Evolutionary conservation across 2,797 vertebrate species (phyloP), one percentile per base, ranked within the genome.

Genomic region (Urophycis tenuis): DNA sequence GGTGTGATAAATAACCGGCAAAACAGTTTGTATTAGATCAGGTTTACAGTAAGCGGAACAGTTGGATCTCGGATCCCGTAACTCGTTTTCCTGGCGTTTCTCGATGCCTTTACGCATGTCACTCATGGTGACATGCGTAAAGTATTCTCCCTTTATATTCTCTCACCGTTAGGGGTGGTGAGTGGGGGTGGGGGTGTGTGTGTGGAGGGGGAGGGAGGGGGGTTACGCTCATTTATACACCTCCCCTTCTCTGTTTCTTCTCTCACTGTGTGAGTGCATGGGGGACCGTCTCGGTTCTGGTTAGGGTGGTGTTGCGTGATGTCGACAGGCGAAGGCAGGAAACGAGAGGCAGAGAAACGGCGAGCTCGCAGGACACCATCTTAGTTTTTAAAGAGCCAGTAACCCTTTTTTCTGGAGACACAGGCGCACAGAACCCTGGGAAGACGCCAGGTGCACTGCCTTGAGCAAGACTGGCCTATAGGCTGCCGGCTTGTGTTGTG

Each of bases 301-400:
- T 82, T 88, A 85, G 45, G 15, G 45, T 49, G 45, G 45, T 35
- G 34, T 3, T 35, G 41, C 86, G 83, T 84, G 79, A 36, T 79
- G 76, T 82, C 86, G 84, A 80, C 87, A 92, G 92, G 90, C 89
- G n/a, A 41, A 49, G 45, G 45, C 45, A 92, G 92, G 93, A 92
- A 92, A 88, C 90, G 79, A 89, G 88, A 91, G 85, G 81, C 83
- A 85, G 73, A 83, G 74, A 82, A 83, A 85, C 89, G 87, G 91
- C 92, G 87, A n/a, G 90, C 91, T 90, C 53, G 85, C 71, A 89
- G 90, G 93, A 90, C 93, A 91, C 90, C 91, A 91, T 92, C 89
- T 91, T 91, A 90, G 86, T 86, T 89, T 81, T 91, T 90, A 89
- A 92, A 92, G 90, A 87, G 89, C 86, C 90, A 89, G 91, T 80